Evolutionary conservation across 2,113 vertebrate species (phyloP), one percentile per base, ranked within the genome.

Genomic region (Hemicordylus capensis): DNA sequence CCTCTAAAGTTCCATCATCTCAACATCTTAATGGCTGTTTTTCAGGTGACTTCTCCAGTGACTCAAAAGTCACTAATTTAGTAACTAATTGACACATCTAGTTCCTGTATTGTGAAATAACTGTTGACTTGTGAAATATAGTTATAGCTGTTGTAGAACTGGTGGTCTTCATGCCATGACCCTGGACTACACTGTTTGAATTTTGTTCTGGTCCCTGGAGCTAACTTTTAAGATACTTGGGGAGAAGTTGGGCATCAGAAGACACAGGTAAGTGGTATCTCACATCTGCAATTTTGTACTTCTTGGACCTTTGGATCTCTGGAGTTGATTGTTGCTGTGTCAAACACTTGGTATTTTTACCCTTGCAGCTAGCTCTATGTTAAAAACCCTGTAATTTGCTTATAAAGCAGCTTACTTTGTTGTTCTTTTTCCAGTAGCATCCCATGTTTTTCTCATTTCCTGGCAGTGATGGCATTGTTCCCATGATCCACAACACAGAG

Each of bases 351-450:
- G 87, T 87, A 82, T 78, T 89, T 85, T 84, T 81, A 87, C 91
- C 76, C 58, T 66, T 42, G 87, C 80, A 85, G 85, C 46, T 26
- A 89, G 73, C 76, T 42, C 84, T 87, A 84, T 87, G 34, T 80
- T 75, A 48, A 46, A 44, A 39, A 48, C 67, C 26, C 31, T 82
- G 39, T 69, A 51, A 14, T 89, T 91, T 87, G 80, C 24, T 84
- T 86, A 77, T 85, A 83, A 93, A 87, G 88, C 56, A 28, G 80
- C 88, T 85, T 89, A 91, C 90, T 86, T 89, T 15, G 86, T 88
- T 87, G 14, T 82, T 46, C 9, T 64, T 66, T 42, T 51, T 78
- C 73, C 76, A 84, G 28, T 76, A 81, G 69, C 6, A 84, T 39
- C 66, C 20, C 48, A 10, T 66, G 84, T 74, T 92, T 83, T 91